Base-by-base conservation (phyloP, 2,888 invertebrate species). In the Drosophila kambysellisi region DNA sequence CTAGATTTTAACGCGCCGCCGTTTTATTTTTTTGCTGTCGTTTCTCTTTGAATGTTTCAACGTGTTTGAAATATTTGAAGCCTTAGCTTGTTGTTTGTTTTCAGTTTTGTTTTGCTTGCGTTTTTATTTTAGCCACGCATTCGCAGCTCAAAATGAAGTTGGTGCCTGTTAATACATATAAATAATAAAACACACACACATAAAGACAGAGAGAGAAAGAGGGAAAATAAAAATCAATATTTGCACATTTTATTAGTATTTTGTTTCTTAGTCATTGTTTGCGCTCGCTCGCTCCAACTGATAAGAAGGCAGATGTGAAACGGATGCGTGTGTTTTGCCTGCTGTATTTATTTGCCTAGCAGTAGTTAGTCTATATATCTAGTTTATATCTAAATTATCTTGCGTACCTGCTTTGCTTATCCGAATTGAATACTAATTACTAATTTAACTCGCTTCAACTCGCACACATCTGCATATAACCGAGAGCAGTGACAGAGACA, bases 41-140 rank as follows among this genome's bases (percentile, higher is more conserved):
- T 52, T 67, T 81, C 69, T 74, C 72, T 43, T 79, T 79, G 83
- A 83, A 87, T 88, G 78, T 83, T 80, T 74, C 65, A 76, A 83
- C 88, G 88, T 86, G 85, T 80, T 83, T 82, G 71, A 88, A 83
- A 86, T 86, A 88, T 70, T 72, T 86, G 70, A 83, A 82, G 68
- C 51, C 57, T 25, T 41, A 39, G 62, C 69, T 62, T 75, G 68
- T 54, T 77, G 63, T 68, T 74, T 79, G 74, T 51, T 56, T 56
- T 33, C 59, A 65, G 46, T 51, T 65, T 70, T 79, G 76, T 69
- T 79, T 79, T 74, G 66, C 58, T 73, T 73, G 51, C 39, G 51
- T 69, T 73, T 77, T 76, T 79, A 66, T 74, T 81, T 62, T 71
- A 79, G 65, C 66, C 73, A 79, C 88, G 80, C 68, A 82, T 83